Evolutionary conservation across 2,888 invertebrate species (phyloP).

Genomic region (Therioaphis trifolii): DNA sequence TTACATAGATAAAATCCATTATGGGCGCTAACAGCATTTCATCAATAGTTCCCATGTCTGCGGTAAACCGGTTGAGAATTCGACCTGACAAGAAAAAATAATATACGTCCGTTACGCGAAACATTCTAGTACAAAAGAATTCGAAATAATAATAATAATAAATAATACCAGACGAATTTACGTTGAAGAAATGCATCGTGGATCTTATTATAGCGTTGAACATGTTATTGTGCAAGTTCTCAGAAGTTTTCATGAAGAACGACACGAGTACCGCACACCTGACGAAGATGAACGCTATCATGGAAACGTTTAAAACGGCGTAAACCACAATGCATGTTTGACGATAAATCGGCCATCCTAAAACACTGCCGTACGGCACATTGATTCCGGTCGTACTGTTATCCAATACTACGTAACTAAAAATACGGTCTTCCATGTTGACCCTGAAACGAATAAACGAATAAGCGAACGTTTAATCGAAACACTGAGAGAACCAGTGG

Average conservation of each 20-base stretch:
- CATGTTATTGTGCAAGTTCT: slow-evolving; percentile 84
- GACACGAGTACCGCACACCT: slow-evolving; percentile 78
- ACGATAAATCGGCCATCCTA: slow-evolving; percentile 32
- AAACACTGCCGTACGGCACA: not conserved
- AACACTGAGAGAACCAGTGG: not conserved
- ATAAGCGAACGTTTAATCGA: too few relatives aligned
- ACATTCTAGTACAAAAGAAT: not conserved
- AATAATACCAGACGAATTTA: slow-evolving; percentile 81
- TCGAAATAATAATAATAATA: not conserved
- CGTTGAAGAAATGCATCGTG: slow-evolving; percentile 88
- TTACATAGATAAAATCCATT: slow-evolving; percentile 71
- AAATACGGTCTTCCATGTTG: slow-evolving; percentile 66
- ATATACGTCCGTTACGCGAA: not conserved
- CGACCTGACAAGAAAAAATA: slow-evolving; percentile 71
- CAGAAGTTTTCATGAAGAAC: slow-evolving; percentile 83
- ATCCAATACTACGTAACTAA: not conserved
- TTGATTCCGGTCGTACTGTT: not conserved
- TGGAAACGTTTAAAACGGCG: slow-evolving; percentile 71
- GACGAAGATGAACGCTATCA: slow-evolving; percentile 72
- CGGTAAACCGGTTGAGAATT: slow-evolving; percentile 88
- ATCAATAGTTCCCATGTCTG: slow-evolving; percentile 83
- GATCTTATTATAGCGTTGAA: slow-evolving; percentile 84
- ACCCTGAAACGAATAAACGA: slow-evolving; percentile 73
- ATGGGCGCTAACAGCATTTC: slow-evolving; percentile 74
- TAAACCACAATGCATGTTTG: slow-evolving; percentile 73